Evolutionary conservation across 2,888 invertebrate species (phyloP), one percentile per base, ranked within the genome.

Genomic region (Noctua janthe): DNA sequence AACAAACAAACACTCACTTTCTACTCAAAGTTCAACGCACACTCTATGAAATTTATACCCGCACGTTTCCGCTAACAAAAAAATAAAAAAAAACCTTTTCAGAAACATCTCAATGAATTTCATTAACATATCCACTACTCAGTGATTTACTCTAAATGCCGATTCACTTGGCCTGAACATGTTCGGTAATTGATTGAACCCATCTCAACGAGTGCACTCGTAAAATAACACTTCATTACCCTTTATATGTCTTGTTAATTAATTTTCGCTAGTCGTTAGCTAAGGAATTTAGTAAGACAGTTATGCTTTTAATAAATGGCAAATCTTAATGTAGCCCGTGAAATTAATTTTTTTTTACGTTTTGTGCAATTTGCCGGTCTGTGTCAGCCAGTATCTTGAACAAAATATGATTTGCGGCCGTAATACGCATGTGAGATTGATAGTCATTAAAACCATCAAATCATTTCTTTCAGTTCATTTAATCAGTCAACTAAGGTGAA

Each of bases 221-320:
- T 89, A 84, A 89, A 89, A 87, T 83, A 89, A 87, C 85, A 83
- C 86, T 91, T 89, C 81, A 89, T 91, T 89, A 82, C 78, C 75
- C 76, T 88, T 90, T 85, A 88, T 86, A 89, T 90, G 79, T 83
- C 82, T 88, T 85, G 78, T 88, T 77, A 84, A 91, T 89, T 87
- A 88, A 85, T 83, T 85, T 78, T 84, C 49, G 62, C 59, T 59
- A 56, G 62, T 49, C 47, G 54, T 81, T 74, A 67, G 43, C 59
- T 70, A 72, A 59, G n/a, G 23, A 78, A 83, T 85, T 72, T 66
- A 56, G 20, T 69, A 39, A 17, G 17, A 23, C 35, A 3, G 8
- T 76, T 74, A 66, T 29, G 13, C 62, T 70, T 77, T 72, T 72
- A 47, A 49, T 72, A 86, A 43, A 77, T 84, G 17, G 35, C 35